A percentile compares a stretch with the other conserved stretches of the same genome.
Conservation (phyloP, 2,113 vertebrate species). For the Lagopus muta region DNA sequence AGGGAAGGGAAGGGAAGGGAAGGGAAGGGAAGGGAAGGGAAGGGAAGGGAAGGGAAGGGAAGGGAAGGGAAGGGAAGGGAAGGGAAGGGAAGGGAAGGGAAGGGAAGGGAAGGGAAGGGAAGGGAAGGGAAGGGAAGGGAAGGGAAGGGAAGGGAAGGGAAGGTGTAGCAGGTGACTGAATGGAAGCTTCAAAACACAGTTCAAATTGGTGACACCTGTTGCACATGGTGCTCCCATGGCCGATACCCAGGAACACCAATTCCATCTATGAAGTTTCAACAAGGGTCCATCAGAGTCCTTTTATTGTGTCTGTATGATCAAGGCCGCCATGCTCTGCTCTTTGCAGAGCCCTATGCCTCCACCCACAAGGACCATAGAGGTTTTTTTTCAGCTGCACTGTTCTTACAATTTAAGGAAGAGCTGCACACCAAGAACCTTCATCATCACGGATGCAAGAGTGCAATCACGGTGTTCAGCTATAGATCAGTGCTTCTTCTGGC, state of each 20-base stretch:
- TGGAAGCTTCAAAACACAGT: background rate
- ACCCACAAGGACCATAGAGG: accelerated
- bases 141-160: too few species aligned
- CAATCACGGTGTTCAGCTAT: background rate
- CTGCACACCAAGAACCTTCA: background rate
- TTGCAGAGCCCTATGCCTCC: accelerated
- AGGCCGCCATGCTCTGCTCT: accelerated
- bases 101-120: background rate
- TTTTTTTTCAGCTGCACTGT: background rate
- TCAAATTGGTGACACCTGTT: background rate
- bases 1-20: too few species aligned
- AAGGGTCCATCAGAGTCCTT: accelerated
- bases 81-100: background rate
- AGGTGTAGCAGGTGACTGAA: background rate
- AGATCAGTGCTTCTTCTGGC: background rate
- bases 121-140: background rate
- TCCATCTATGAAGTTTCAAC: background rate
- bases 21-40: too few species aligned
- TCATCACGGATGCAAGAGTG: background rate
- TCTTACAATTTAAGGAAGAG: background rate
- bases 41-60: background rate
- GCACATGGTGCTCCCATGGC: accelerated
- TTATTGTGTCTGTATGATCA: accelerated
- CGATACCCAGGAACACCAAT: background rate
- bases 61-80: background rate